phyloP scores from a whole-genome alignment of 2,113 vertebrate genomes.

The Merops nubicus region DNA sequence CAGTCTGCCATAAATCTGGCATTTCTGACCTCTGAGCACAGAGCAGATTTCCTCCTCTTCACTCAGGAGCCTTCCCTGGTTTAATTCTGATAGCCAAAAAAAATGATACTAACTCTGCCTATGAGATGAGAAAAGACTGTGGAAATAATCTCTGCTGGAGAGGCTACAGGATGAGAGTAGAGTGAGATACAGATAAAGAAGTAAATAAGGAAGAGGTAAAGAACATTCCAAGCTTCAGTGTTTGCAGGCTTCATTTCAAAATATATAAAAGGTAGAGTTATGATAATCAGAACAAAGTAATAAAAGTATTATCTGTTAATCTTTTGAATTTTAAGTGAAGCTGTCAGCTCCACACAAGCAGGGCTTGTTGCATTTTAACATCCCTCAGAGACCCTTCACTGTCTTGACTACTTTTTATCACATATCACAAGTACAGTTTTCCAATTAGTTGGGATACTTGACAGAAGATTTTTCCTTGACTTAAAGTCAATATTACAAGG shows the following conservation, averaged over 20 bases:
- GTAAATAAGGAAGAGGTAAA: not conserved
- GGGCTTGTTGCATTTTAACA: slow-evolving; percentile 27
- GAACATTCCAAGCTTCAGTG: not conserved
- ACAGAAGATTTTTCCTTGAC: not conserved
- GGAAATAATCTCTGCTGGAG: not conserved
- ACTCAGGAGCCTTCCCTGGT: not conserved
- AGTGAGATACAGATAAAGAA: not conserved
- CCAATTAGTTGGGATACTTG: slow-evolving; percentile 31
- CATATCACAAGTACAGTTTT: slow-evolving; percentile 34
- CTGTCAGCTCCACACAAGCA: not conserved
- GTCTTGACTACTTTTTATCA: slow-evolving; percentile 16
- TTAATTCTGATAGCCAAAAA: not conserved
- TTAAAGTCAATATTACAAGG: not conserved
- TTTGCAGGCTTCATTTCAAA: not conserved
- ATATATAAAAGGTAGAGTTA: not conserved
- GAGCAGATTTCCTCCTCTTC: not conserved
- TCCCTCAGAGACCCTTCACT: slow-evolving; percentile 7
- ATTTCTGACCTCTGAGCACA: not conserved
- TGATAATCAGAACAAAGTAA: not conserved
- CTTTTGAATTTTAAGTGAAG: slow-evolving; percentile 35
- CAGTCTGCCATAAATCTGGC: not conserved
- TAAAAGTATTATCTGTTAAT: slow-evolving; percentile 19
- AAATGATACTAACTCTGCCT: not conserved
- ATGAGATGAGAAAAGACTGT: not conserved
- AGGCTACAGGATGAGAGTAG: not conserved